A percentile compares a stretch with the other conserved stretches of the same genome.
Conservation (phyloP, 2,797 vertebrate genomes). For the Aulostomus chinensis region DNA sequence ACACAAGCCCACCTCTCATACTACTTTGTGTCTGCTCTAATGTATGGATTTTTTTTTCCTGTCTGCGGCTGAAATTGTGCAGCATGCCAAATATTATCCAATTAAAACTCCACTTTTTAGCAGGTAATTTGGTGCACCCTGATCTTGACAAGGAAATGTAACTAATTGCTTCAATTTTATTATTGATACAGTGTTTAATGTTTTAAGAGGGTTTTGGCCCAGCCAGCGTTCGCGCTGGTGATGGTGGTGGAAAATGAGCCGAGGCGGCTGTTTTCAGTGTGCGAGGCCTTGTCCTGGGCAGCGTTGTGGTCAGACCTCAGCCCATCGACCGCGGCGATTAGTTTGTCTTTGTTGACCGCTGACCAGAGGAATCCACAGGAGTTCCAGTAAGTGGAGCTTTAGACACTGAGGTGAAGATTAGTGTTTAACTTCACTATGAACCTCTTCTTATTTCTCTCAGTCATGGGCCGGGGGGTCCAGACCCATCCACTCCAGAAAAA, state of each 20-base stretch:
- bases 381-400: constrained; percentile 73
- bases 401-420: constrained; percentile 60
- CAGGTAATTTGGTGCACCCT: constrained; percentile 18
- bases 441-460: constrained; percentile 29
- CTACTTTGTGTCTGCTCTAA: constrained; percentile 73
- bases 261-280: constrained; percentile 49
- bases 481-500: too few species aligned
- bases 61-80: constrained; percentile 55
- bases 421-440: constrained; percentile 56
- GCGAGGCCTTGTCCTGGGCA: constrained; percentile 59
- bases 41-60: constrained; percentile 66
- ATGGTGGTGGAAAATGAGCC: constrained; percentile 64
- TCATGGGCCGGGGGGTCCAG: background rate
- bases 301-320: constrained; percentile 63
- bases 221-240: constrained; percentile 43
- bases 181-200: constrained; percentile 55
- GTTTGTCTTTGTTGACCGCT: constrained; percentile 73
- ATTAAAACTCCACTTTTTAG: constrained; percentile 59
- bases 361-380: constrained; percentile 66
- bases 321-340: constrained; percentile 69
- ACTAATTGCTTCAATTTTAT: constrained; percentile 56
- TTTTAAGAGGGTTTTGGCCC: constrained; percentile 56
- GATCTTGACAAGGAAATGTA: constrained; percentile 41
- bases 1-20: constrained; percentile 77
- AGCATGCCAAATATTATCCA: constrained; percentile 64